Base-by-base conservation (phyloP, 2,888 invertebrate genomes). In the Pterostichus madidus region DNA sequence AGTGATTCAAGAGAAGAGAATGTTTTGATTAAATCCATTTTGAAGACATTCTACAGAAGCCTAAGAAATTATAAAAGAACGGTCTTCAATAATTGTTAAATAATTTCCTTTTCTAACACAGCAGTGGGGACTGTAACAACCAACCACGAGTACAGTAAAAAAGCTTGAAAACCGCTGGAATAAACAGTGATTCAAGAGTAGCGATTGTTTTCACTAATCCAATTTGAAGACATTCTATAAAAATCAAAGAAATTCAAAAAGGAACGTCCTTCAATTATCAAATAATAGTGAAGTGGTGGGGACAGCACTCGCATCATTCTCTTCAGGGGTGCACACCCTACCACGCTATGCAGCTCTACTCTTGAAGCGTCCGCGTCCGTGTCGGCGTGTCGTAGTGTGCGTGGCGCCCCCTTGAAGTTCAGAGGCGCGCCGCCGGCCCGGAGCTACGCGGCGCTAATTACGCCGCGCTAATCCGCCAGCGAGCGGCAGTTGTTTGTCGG, bases 401-500 rank as follows among this genome's bases (percentile, higher is more conserved):
- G 39, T 71, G 24, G 52, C 75, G 75, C 52, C 52, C 75, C 49
- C 75, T 75, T 52, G 75, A 75, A 39, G 39, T 39, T 39, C 31
- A 7, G 31, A 11, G 49, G n/a, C 31, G 52, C 31, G 59, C 15
- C 53, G 35, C 31, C 17, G 46, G 80, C 68, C 76, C 15, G 71
- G 59, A 31, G 39, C 75, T 64, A 49, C 11, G 31, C 39, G 53
- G 52, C 44, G 53, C 73, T 82, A 82, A 82, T 82, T 82, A 82
- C 68, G 81, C 81, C 46, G 24, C 73, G 17, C 59, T 35, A 32
- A 64, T 17, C 68, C 13, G 44, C 44, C 68, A 13, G 35, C 73
- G 78, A 52, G 78, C 56, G 44, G 78, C 78, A 78, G 78, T 80
- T 56, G 53, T 83, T 84, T 84, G 81, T 83, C 84, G 81, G 80